Percentiles rank a stretch among this genome's conserved stretches.
These are phyloP conservation scores for Aphelocoma coerulescens DNA, from an alignment of 2,113 vertebrate genomes.

Conservation along the genomic window DNA sequence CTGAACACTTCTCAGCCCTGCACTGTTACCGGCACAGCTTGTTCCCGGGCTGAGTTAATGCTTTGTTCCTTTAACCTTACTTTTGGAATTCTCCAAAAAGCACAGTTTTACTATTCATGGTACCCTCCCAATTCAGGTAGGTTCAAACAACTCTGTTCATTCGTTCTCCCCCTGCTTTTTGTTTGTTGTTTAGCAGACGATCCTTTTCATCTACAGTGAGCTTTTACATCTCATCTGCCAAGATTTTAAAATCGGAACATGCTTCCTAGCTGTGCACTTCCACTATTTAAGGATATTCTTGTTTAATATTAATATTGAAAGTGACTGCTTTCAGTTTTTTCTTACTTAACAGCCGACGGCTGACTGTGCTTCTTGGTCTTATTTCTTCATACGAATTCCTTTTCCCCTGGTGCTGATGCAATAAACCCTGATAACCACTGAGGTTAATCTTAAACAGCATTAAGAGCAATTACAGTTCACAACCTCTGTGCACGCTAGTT, in stretches of 20 bases:
- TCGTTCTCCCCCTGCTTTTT: background rate
- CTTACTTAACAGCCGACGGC: background rate
- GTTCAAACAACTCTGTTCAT: background rate
- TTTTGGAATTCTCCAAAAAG: background rate
- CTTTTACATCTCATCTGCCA: background rate
- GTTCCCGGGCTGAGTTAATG: background rate
- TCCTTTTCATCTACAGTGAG: background rate
- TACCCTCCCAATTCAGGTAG: background rate
- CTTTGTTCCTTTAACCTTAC: background rate
- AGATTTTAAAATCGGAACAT: background rate
- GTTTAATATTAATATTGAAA: background rate
- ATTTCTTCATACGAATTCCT: conserved; percentile 44
- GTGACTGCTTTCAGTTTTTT: background rate
- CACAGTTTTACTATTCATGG: background rate
- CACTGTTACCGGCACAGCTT: background rate
- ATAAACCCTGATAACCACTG: conserved; percentile 41
- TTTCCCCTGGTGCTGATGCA: conserved; percentile 41
- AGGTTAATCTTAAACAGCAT: conserved; percentile 59
- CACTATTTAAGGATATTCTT: background rate
- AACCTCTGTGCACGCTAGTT: conserved; percentile 37
- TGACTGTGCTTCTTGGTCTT: background rate
- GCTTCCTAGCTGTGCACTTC: background rate
- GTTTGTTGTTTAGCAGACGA: background rate
- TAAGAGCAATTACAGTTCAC: conserved; percentile 57
- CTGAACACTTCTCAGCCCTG: background rate